A percentile compares a stretch with the other conserved stretches of the same genome.
These are phyloP conservation scores for Cantharis rufa DNA, from an alignment of 2,888 invertebrate species.

Conservation along the genomic window DNA sequence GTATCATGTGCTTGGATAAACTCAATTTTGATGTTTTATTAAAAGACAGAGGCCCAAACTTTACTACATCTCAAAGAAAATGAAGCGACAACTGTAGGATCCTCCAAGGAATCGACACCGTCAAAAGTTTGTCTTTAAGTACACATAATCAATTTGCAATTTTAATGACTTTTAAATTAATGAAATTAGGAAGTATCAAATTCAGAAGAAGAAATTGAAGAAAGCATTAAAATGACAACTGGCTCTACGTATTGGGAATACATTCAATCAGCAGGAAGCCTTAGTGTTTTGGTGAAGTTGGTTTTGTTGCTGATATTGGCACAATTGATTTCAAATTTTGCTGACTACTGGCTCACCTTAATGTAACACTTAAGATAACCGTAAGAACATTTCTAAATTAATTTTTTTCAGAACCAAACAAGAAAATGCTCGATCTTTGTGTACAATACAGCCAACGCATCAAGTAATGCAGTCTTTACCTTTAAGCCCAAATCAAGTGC, in stretches of 20 bases:
- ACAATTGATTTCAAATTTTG: slow-evolving; percentile 31
- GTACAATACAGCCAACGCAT: neutral
- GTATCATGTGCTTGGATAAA: neutral
- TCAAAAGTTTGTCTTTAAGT: neutral
- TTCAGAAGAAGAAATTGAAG: slow-evolving; percentile 33
- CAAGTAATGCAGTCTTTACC: neutral
- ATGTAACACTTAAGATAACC: slow-evolving; percentile 24
- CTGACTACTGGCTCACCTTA: slow-evolving; percentile 35
- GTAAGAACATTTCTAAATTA: neutral
- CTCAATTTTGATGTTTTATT: neutral
- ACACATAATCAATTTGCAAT: neutral
- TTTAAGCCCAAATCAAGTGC: neutral
- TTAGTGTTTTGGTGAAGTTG: slow-evolving; percentile 25
- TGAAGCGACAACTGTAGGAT: neutral
- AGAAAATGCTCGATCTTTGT: slow-evolving; percentile 6
- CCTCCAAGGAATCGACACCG: neutral
- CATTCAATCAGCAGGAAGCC: slow-evolving; percentile 32
- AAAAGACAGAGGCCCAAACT: neutral
- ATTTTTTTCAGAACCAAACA: slow-evolving; percentile 9
- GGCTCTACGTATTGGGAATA: slow-evolving; percentile 29
- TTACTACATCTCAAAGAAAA: neutral
- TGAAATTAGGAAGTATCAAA: slow-evolving; percentile 3
- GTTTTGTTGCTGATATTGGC: slow-evolving; percentile 17
- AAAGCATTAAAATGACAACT: slow-evolving; percentile 37
- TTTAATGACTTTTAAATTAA: neutral